Conservation (phyloP, 1,140 invertebrate genomes). For the Olivierus martensii region DNA sequence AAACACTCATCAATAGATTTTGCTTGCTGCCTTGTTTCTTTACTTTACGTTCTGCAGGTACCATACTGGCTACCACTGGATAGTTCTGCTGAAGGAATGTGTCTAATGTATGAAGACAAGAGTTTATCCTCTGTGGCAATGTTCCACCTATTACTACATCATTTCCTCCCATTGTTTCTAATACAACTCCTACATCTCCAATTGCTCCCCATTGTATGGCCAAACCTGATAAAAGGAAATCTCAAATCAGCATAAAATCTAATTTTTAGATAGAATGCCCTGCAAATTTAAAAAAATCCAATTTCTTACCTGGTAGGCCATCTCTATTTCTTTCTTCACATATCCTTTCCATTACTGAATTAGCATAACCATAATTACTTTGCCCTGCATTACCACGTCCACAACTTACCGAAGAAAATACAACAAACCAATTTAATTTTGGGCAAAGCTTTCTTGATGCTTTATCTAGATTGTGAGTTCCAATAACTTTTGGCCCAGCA, state of each 20-base stretch:
- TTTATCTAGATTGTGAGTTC: constrained; percentile 58
- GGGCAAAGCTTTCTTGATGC: constrained; percentile 56
- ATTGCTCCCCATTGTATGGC: constrained; percentile 97
- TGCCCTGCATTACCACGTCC: constrained; percentile 89
- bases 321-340: constrained; percentile 32
- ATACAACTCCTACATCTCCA: constrained; percentile 84
- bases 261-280: too few species aligned
- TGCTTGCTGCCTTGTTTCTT: background rate
- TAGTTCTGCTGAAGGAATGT: constrained; percentile 68
- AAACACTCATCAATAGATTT: too few species aligned
- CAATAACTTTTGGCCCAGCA: constrained; percentile 42
- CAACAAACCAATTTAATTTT: constrained; percentile 74
- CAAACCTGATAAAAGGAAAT: constrained; percentile 30
- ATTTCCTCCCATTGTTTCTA: constrained; percentile 77
- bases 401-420: constrained; percentile 89
- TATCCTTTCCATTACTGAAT: constrained; percentile 86
- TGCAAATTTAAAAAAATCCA: too few species aligned
- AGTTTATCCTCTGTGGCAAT: constrained; percentile 76
- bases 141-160: constrained; percentile 87
- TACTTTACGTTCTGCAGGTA: constrained; percentile 33
- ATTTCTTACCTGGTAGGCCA: constrained; percentile 5
- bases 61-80: constrained; percentile 69
- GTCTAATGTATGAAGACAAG: constrained; percentile 73
- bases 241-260: background rate
- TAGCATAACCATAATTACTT: constrained; percentile 87